Conservation (phyloP, 2,113 vertebrate species). For the Oreotrochilus melanogaster region DNA sequence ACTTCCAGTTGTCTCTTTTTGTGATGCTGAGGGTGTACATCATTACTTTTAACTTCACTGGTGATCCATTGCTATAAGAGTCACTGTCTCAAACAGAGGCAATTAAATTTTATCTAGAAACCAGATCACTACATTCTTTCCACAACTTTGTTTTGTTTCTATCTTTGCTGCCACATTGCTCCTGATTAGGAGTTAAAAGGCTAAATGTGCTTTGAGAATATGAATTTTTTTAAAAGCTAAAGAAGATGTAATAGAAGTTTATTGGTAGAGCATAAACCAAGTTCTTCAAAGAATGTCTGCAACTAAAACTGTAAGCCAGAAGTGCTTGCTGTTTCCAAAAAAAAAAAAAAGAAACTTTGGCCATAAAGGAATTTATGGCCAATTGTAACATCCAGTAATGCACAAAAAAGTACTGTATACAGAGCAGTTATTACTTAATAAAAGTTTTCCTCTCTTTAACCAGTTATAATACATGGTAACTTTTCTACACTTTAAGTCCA, state of each 20-base stretch:
- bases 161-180: background rate
- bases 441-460: background rate
- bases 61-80: background rate
- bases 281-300: slow-evolving; percentile 44
- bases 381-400: background rate
- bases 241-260: background rate
- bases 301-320: slow-evolving; percentile 21
- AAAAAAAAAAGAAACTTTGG: background rate
- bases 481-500: background rate
- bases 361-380: slow-evolving; percentile 19
- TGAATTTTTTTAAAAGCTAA: background rate
- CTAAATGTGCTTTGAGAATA: background rate
- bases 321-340: background rate
- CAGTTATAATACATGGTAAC: slow-evolving; percentile 1
- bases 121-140: background rate
- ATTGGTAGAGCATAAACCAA: slow-evolving; percentile 13
- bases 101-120: slow-evolving; percentile 7
- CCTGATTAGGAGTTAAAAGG: background rate
- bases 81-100: background rate
- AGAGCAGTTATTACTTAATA: background rate
- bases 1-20: background rate
- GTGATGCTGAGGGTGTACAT: background rate
- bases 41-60: background rate
- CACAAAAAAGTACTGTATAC: background rate
- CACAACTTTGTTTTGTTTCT: background rate